These are phyloP conservation scores for Mylabris sibirica DNA, from an alignment of 2,888 invertebrate species.

Conservation along the genomic window DNA sequence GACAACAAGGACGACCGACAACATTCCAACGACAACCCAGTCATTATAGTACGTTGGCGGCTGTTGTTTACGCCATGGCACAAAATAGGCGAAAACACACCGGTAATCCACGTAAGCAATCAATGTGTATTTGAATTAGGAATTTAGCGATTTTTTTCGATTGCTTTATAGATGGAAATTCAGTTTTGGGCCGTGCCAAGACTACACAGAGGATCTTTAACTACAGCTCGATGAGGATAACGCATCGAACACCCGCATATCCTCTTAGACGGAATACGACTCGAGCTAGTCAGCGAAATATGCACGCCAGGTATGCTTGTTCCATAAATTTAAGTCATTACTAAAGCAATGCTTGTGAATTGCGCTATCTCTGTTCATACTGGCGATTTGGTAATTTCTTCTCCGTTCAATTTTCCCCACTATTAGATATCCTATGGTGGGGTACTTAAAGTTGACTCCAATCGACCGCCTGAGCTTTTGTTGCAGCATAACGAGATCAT, in stretches of 20 bases:
- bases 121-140: background rate
- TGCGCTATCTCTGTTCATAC: too few species aligned
- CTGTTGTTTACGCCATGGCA: constrained; percentile 88
- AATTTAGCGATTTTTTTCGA: background rate
- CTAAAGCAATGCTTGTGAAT: too few species aligned
- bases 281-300: constrained; percentile 60
- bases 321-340: background rate
- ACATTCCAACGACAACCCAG: constrained; percentile 73
- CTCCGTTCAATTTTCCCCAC: too few species aligned
- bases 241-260: constrained; percentile 63
- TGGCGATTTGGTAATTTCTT: too few species aligned
- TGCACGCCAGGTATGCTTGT: constrained; percentile 54
- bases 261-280: constrained; percentile 68
- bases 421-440: too few species aligned
- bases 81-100: constrained; percentile 80
- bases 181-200: constrained; percentile 54
- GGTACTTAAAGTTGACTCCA: too few species aligned
- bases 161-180: constrained; percentile 50
- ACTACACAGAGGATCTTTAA: constrained; percentile 60
- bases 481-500: too few species aligned
- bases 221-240: constrained; percentile 67
- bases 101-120: constrained; percentile 56
- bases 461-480: too few species aligned
- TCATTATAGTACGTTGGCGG: constrained; percentile 80
- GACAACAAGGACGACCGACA: constrained; percentile 66